phyloP scores from a whole-genome alignment of 2,888 invertebrate species.

The Drosophila macrospina region DNA sequence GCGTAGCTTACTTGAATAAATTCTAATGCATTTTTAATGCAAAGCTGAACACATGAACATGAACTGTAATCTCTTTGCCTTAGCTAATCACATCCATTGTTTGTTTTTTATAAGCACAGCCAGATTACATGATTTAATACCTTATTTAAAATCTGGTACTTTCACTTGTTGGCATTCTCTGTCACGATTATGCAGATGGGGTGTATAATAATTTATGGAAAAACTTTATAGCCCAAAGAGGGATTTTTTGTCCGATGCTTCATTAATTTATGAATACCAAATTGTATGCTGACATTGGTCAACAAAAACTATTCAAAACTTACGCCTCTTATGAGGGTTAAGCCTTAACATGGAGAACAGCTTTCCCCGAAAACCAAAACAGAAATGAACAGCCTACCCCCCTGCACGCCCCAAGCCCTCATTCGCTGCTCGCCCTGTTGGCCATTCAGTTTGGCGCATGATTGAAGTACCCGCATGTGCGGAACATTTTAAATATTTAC shows the following conservation, averaged over 20 bases:
- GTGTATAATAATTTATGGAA: conserved; percentile 64
- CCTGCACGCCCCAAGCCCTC: too few relatives aligned
- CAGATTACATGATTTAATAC: conserved; percentile 65
- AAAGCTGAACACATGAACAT: too few relatives aligned
- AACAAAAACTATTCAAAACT: conserved; percentile 77
- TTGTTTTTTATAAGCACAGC: conserved; percentile 37
- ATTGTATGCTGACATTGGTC: conserved; percentile 72
- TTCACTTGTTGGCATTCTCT: conserved; percentile 3
- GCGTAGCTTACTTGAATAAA: conserved; percentile 3
- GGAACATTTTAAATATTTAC: conserved; percentile 81
- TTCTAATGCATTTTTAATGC: conserved; percentile 29
- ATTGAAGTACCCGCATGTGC: conserved; percentile 80
- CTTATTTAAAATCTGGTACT: conserved; percentile 49
- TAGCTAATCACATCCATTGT: conserved; percentile 4
- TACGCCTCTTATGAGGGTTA: conserved; percentile 49
- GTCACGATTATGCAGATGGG: not conserved
- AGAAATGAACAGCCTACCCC: conserved; percentile 39
- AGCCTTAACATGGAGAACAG: conserved; percentile 18
- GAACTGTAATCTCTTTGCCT: not conserved
- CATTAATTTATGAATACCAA: conserved; percentile 80
- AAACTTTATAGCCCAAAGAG: conserved; percentile 62
- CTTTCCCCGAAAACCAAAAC: conserved; percentile 30
- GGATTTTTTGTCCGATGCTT: conserved; percentile 50
- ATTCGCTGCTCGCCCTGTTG: conserved; percentile 9
- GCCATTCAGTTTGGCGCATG: conserved; percentile 71